Conservation (phyloP, 2,113 vertebrate species). For the Tringa solitaria region DNA sequence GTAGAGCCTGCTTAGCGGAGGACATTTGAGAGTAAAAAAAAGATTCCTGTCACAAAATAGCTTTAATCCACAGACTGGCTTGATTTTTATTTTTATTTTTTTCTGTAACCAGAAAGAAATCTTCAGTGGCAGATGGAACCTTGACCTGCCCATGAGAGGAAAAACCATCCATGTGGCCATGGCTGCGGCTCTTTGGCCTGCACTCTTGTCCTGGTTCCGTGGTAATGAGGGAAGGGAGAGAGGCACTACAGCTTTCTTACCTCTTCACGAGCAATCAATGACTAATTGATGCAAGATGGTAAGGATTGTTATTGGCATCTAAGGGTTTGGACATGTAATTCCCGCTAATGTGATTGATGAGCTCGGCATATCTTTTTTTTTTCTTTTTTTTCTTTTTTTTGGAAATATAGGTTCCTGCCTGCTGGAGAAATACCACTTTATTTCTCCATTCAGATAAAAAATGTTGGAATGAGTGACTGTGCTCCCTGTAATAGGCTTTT, state of each 20-base stretch:
- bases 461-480: background rate
- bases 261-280: background rate
- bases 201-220: background rate
- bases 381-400: background rate
- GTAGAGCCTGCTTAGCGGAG: background rate
- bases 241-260: background rate
- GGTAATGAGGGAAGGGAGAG: background rate
- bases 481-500: background rate
- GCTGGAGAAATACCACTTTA: background rate
- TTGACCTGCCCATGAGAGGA: background rate
- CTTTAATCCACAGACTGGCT: background rate
- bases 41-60: background rate
- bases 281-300: conserved; percentile 7
- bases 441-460: conserved; percentile 21
- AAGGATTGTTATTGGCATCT: conserved; percentile 8
- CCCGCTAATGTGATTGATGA: background rate
- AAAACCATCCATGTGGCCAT: fast-evolving
- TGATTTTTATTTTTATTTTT: background rate
- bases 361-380: background rate
- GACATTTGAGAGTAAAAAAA: background rate
- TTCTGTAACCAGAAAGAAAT: background rate
- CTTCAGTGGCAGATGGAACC: background rate
- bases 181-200: background rate
- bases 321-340: background rate
- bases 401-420: background rate